Evolutionary conservation across 2,888 invertebrate species (phyloP).

Genomic region (Plemyria rubiginata): DNA sequence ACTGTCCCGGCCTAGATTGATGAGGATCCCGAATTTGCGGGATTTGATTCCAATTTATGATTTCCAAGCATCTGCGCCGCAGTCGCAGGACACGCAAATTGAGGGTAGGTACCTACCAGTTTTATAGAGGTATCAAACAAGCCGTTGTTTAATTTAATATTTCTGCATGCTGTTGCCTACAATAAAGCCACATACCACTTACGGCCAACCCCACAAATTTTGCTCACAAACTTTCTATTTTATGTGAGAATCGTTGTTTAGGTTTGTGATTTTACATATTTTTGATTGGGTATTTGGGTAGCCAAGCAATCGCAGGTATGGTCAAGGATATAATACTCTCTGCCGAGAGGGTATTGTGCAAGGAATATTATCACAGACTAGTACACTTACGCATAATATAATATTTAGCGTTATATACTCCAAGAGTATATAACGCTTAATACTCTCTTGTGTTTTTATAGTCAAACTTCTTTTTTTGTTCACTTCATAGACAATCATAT

Average conservation of each 20-base stretch:
- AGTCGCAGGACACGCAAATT: constrained; percentile 1
- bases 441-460: too few species aligned
- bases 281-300: not conserved
- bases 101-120: constrained; percentile 40
- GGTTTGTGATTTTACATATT: not conserved
- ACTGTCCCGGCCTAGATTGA: too few species aligned
- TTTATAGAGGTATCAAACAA: constrained; percentile 48
- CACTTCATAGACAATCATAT: too few species aligned
- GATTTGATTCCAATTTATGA: not conserved
- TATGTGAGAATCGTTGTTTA: constrained; percentile 10
- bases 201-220: constrained; percentile 20
- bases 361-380: too few species aligned
- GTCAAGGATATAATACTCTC: too few species aligned
- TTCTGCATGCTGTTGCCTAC: constrained; percentile 18
- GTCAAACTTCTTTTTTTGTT: too few species aligned
- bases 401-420: too few species aligned
- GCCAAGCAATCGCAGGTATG: too few species aligned
- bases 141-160: constrained; percentile 33
- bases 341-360: too few species aligned
- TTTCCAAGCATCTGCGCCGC: not conserved
- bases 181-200: constrained; percentile 14
- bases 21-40: too few species aligned
- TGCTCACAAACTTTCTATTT: constrained; percentile 8
- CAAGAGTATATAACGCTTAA: too few species aligned
- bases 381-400: too few species aligned